Evolutionary conservation across 2,888 invertebrate species (phyloP).

Genomic region (Herminia tarsipennalis): DNA sequence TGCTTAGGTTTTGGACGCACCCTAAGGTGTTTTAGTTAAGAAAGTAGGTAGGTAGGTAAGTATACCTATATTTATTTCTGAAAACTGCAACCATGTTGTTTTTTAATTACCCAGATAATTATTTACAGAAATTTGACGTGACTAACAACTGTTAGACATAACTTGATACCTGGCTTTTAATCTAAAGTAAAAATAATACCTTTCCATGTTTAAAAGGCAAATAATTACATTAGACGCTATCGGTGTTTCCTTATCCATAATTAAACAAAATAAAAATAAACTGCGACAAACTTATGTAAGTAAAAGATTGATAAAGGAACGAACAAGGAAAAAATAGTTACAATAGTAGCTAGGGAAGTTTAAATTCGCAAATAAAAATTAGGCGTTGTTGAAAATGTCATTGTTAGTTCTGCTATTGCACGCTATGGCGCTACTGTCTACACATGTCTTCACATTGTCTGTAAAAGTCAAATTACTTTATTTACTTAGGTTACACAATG

Average conservation of each 20-base stretch:
- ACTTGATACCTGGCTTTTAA: not conserved
- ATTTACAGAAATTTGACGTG: not conserved
- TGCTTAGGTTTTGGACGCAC: too few species aligned
- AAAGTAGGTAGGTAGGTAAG: too few species aligned
- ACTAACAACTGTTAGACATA: not conserved
- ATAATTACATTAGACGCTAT: not conserved
- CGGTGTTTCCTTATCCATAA: not conserved
- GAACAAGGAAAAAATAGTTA: not conserved
- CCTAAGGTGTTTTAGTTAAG: too few species aligned
- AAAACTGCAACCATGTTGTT: too few species aligned
- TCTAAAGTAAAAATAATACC: not conserved
- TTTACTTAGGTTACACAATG: too few species aligned
- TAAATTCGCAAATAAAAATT: too few species aligned
- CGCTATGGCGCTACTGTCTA: not conserved
- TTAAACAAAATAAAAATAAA: not conserved
- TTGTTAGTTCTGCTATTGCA: not conserved
- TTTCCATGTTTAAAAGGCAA: not conserved
- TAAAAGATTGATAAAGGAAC: not conserved
- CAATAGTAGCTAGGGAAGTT: too few species aligned
- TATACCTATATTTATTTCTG: too few species aligned
- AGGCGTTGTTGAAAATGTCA: not conserved
- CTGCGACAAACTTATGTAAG: not conserved
- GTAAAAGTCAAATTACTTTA: too few species aligned
- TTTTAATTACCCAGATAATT: too few species aligned
- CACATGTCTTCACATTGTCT: not conserved